Evolutionary conservation across 2,113 vertebrate genomes (phyloP), one percentile per base, ranked within the genome.

Genomic region (Helogale parvula): DNA sequence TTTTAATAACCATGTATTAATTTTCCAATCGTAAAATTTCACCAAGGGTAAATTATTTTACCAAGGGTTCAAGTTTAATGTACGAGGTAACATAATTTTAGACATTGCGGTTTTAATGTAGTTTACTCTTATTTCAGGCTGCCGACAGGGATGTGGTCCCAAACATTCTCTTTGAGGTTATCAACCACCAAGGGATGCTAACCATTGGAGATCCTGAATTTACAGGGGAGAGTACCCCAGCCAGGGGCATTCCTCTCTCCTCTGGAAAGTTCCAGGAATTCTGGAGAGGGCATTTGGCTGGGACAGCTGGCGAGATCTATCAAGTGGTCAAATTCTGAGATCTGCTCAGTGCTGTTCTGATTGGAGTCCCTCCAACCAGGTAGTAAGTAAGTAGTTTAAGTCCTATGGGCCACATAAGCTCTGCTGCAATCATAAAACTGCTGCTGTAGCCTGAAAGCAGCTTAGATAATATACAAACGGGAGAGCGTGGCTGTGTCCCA

Each of bases 1-100:
- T 89, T 95, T 88, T 69, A 76, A 91, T 68, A 97, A 66, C 27
- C 63, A 14, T 38, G 27, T 69, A 17, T 89, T 92, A 71, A 88
- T 83, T 90, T 88, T 80, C 54, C 25, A 63, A 50, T 57, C 80
- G 41, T 82, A 50, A 50, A 29, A 33, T 92, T 74, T 91, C 76
- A 72, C 6, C 8, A 93, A 87, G 54, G n/a, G 71, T 88, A 50
- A 50, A 47, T 82, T n/a, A 33, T 92, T 74, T 91, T 81, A 72
- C 8, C 8, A 93, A 87, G 54, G n/a, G 71, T 88, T 90, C 72
- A 69, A 68, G 84, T 57, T 69, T 74, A 95, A 83, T 50, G 76
- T 84, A 71, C 5, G 1, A 1, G 66, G 31, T 21, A n/a, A 90
- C 27, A 50, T 60, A 50, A 35, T 60, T 92, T 74, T 63, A 88